Percentiles rank a stretch among this genome's conserved stretches.
phyloP scores from a whole-genome alignment of 2,113 vertebrate genomes.

The Misgurnus anguillicaudatus region DNA sequence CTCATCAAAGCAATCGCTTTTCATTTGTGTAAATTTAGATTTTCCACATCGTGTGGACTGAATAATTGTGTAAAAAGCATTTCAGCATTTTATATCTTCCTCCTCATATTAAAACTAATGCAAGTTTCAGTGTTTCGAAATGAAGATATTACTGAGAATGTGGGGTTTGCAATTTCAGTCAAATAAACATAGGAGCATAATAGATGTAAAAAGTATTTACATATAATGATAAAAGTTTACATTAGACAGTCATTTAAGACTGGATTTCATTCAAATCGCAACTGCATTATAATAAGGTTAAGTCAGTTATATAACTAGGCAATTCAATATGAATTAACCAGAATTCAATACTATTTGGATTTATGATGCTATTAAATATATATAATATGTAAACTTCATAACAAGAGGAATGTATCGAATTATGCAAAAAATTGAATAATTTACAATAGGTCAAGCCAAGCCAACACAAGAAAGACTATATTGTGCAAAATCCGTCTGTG shows the following conservation, averaged over 20 bases:
- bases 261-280: no score
- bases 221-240: background rate
- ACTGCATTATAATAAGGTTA: no score
- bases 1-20: conserved; percentile 18
- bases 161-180: no score
- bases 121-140: background rate
- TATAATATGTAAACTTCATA: background rate
- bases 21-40: conserved; percentile 4
- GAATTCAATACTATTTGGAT: background rate
- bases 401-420: background rate
- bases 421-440: no score
- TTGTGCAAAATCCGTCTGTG: background rate
- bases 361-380: background rate
- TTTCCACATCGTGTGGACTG: background rate
- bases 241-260: no score
- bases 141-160: no score
- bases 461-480: no score
- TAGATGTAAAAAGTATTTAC: background rate
- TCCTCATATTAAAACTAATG: background rate
- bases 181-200: no score
- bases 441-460: background rate
- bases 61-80: background rate
- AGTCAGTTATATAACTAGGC: background rate
- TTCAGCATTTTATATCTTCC: background rate
- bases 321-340: background rate